Evolutionary conservation across 2,888 invertebrate species (phyloP).

Genomic region (Rotaria magnacalcarata): DNA sequence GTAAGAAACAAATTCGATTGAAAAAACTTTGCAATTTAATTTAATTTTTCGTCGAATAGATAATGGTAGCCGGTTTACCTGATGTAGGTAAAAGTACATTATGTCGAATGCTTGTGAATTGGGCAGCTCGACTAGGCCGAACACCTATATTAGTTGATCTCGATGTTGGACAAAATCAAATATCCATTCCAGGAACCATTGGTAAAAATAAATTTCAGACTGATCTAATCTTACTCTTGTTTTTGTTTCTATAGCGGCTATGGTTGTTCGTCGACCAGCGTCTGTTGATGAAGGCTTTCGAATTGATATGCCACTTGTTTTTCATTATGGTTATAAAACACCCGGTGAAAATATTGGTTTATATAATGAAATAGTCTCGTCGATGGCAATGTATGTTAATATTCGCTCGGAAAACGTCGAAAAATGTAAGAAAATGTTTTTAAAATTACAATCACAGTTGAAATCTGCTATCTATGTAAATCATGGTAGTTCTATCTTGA

Average conservation of each 20-base stretch:
- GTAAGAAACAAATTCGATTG: conserved; percentile 53
- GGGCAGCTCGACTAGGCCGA: conserved; percentile 79
- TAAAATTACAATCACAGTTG: neutral
- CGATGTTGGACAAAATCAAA: conserved; percentile 80
- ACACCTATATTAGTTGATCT: conserved; percentile 84
- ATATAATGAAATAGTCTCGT: conserved; percentile 75
- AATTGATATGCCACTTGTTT: conserved; percentile 83
- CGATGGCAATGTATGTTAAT: conserved; percentile 76
- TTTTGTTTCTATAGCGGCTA: conserved; percentile 65
- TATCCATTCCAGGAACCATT: conserved; percentile 84
- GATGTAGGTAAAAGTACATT: conserved; percentile 68
- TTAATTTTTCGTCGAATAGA: neutral
- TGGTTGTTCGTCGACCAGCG: conserved; percentile 84
- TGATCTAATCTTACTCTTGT: neutral
- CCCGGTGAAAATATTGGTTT: conserved; percentile 74
- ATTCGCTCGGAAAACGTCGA: conserved; percentile 75
- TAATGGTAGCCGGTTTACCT: neutral
- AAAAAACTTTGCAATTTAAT: no score
- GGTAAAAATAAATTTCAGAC: conserved; percentile 62
- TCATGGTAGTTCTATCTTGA: no score
- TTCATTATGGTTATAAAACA: conserved; percentile 81
- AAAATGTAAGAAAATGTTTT: conserved; percentile 65
- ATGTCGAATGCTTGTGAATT: conserved; percentile 80
- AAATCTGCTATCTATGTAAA: no score
- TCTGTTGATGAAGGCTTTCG: conserved; percentile 90